Conservation (phyloP, 2,113 vertebrate genomes). For the Gopherus flavomarginatus region DNA sequence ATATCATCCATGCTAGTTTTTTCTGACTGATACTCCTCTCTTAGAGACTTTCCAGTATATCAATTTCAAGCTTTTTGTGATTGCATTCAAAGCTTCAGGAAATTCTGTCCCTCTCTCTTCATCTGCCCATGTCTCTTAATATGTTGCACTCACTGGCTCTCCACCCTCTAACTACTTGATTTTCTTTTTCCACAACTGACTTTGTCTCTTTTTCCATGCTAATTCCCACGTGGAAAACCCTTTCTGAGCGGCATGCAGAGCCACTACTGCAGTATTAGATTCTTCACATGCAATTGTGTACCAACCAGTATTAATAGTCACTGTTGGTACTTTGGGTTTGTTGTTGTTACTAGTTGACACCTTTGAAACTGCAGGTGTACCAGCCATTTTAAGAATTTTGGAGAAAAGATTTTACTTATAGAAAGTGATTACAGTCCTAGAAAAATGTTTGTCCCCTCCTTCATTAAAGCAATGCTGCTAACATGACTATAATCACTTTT, state of each 20-base stretch:
- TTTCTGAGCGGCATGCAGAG: neutral
- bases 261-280: neutral
- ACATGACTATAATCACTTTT: neutral
- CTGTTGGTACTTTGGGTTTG: neutral
- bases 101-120: neutral
- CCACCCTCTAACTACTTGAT: neutral
- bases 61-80: neutral
- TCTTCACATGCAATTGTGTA: neutral
- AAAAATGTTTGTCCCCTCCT: neutral
- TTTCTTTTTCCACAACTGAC: neutral
- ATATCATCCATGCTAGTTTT: neutral
- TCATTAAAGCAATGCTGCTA: neutral
- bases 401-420: neutral
- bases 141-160: neutral
- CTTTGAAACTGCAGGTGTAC: neutral
- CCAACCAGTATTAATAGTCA: constrained; percentile 4
- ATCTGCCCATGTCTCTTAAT: neutral
- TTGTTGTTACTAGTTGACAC: too few relatives aligned
- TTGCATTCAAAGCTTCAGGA: accelerated
- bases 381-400: neutral
- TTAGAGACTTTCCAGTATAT: neutral
- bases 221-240: neutral
- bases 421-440: neutral
- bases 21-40: neutral
- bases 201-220: neutral